phyloP scores from a whole-genome alignment of 1,140 invertebrate genomes.

The Apis cerana region DNA sequence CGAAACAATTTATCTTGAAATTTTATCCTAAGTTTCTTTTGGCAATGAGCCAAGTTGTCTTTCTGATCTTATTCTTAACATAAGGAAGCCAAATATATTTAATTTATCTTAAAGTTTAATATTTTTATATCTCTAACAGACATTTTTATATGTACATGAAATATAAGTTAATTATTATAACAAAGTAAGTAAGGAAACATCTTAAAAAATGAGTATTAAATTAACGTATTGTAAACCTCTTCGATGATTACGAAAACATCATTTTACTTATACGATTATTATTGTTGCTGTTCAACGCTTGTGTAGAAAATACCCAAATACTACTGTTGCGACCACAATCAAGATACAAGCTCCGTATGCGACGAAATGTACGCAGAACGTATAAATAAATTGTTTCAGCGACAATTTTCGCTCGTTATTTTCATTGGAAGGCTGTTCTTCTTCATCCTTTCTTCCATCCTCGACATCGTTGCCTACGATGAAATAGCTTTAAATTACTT shows the following conservation, averaged over 20 bases:
- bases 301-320: constrained; percentile 40
- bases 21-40: no score
- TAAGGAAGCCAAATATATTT: no score
- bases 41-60: no score
- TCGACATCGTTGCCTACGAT: neutral
- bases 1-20: no score
- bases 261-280: neutral
- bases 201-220: no score
- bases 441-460: neutral
- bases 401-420: neutral
- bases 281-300: neutral
- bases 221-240: no score
- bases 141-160: no score
- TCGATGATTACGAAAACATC: neutral
- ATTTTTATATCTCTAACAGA: no score
- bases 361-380: constrained; percentile 44
- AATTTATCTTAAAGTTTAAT: no score
- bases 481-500: neutral
- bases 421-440: neutral
- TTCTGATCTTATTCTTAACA: no score
- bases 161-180: no score
- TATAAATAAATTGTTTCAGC: constrained; percentile 35
- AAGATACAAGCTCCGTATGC: constrained; percentile 38
- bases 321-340: constrained; percentile 36
- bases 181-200: no score